A percentile compares a stretch with the other conserved stretches of the same genome.
These are phyloP conservation scores for Rhingia rostrata DNA, from an alignment of 2,888 invertebrate genomes.

Conservation along the genomic window DNA sequence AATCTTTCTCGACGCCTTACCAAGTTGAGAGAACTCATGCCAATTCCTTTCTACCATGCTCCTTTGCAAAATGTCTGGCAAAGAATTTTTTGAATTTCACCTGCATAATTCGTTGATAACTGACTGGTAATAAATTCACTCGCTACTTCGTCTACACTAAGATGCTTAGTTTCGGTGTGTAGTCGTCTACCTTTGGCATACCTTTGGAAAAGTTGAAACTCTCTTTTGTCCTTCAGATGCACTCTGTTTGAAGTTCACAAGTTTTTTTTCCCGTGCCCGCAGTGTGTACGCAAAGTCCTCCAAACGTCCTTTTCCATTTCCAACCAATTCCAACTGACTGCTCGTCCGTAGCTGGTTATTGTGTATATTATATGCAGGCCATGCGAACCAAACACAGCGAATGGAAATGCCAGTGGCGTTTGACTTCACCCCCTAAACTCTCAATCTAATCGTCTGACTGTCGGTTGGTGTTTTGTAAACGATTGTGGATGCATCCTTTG, in stretches of 20 bases:
- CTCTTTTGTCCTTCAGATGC: conserved; percentile 70
- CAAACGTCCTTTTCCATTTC: conserved; percentile 65
- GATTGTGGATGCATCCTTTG: not conserved
- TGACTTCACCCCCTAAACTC: conserved; percentile 40
- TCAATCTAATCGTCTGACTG: conserved; percentile 33
- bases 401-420: conserved; percentile 41
- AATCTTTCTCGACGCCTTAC: not conserved
- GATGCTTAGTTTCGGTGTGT: conserved; percentile 34
- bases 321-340: conserved; percentile 4
- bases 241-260: conserved; percentile 66
- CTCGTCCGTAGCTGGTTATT: not conserved
- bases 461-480: conserved; percentile 39
- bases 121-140: conserved; percentile 69
- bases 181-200: not conserved
- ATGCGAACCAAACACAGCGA: not conserved
- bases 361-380: not conserved
- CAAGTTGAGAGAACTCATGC: conserved; percentile 19
- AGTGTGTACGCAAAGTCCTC: conserved; percentile 62
- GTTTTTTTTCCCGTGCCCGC: conserved; percentile 51
- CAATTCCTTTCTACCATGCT: not conserved
- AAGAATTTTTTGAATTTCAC: conserved; percentile 49
- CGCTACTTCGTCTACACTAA: conserved; percentile 43
- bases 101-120: conserved; percentile 64
- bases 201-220: conserved; percentile 20
- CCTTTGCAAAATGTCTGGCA: conserved; percentile 20